Conservation (phyloP, 2,113 vertebrate genomes). For the Bufo gargarizans region DNA sequence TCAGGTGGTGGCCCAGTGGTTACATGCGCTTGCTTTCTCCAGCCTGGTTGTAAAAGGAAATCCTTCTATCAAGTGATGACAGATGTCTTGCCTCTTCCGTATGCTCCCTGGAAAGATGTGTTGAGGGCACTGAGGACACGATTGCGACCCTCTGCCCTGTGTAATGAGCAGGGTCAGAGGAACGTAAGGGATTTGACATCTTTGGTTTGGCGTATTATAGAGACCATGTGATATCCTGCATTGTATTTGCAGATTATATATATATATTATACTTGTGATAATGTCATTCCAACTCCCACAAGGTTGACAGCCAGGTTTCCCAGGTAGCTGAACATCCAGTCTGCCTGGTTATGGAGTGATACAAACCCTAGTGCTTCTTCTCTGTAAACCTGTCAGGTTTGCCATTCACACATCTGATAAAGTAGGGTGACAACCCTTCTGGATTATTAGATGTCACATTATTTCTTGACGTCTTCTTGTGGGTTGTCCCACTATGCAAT, state of each 20-base stretch:
- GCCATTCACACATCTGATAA: no score
- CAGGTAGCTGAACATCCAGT: neutral
- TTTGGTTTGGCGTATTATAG: neutral
- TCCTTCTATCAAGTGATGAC: neutral
- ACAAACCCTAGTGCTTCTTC: no score
- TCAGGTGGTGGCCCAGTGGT: neutral
- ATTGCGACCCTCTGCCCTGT: neutral
- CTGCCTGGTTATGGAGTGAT: neutral
- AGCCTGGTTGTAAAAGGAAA: neutral
- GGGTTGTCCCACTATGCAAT: no score
- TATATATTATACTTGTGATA: no score
- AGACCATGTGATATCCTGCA: no score
- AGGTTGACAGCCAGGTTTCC: neutral
- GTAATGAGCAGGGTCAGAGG: neutral
- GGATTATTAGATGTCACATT: no score
- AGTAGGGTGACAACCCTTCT: no score
- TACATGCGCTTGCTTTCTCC: neutral
- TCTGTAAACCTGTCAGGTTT: no score
- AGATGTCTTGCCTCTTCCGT: neutral
- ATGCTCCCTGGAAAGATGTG: neutral
- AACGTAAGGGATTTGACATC: neutral
- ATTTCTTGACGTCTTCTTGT: no score
- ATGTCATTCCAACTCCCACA: neutral
- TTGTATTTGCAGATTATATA: neutral
- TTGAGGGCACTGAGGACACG: neutral